Evolutionary conservation across 2,797 vertebrate species (phyloP).

Genomic region (Hafferia zeledoni): DNA sequence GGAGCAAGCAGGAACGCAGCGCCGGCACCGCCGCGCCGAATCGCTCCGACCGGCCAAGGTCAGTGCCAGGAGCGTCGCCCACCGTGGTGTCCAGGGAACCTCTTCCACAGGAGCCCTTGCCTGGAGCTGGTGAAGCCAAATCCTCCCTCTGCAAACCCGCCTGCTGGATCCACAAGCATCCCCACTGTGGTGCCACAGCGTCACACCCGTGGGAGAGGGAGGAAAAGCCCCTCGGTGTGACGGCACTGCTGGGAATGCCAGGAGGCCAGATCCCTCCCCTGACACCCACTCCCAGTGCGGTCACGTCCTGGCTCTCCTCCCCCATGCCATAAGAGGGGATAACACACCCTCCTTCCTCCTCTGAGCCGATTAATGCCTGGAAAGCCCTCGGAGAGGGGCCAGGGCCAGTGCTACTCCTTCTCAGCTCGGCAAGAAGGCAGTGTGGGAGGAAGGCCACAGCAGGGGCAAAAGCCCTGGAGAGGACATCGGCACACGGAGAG

Average conservation of each 20-base stretch:
- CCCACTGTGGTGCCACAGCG: not conserved
- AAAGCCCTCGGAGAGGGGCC: not conserved
- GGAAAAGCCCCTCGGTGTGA: slow-evolving; percentile 48
- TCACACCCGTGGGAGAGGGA: slow-evolving; percentile 18
- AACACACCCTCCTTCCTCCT: slow-evolving; percentile 25
- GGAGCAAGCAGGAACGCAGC: not conserved
- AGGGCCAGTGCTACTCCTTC: not conserved
- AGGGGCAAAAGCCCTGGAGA: not conserved
- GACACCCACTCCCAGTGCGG: not conserved
- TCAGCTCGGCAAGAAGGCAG: not conserved
- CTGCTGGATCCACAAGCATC: not conserved
- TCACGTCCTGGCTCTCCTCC: slow-evolving; percentile 52
- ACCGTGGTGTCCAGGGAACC: rapidly evolving
- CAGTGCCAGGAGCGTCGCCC: not conserved
- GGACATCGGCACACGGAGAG: rapidly evolving
- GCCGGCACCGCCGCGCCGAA: not conserved
- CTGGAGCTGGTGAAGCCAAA: not conserved
- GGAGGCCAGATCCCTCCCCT: slow-evolving; percentile 39
- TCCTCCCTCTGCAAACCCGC: not conserved
- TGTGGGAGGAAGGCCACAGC: not conserved
- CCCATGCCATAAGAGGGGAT: slow-evolving; percentile 37
- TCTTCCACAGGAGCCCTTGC: rapidly evolving
- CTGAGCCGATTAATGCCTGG: slow-evolving; percentile 64
- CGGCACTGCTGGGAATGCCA: slow-evolving; percentile 1
- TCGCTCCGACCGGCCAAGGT: not conserved